A percentile compares a stretch with the other conserved stretches of the same genome.
phyloP scores from a whole-genome alignment of 2,888 invertebrate species.

The Helicoverpa assulta region DNA sequence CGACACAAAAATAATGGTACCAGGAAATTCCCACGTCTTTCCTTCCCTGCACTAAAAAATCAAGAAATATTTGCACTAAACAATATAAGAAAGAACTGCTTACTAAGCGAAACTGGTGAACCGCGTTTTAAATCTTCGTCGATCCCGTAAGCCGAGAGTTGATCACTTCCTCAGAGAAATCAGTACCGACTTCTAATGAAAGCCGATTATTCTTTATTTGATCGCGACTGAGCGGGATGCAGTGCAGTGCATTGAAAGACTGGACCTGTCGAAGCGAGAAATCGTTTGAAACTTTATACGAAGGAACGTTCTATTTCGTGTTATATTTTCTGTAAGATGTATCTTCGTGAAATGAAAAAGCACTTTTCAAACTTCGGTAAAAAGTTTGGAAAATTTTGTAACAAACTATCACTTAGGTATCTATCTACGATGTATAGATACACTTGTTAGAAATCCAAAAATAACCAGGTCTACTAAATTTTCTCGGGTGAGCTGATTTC shows the following conservation, averaged over 20 bases:
- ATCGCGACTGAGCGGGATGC: constrained; percentile 57
- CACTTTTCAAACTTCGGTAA: too few species aligned
- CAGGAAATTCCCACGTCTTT: neutral
- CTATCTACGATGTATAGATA: too few species aligned
- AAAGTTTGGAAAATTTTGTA: too few species aligned
- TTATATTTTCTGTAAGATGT: constrained; percentile 22
- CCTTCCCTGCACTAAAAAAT: neutral
- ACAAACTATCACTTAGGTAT: too few species aligned
- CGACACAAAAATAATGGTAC: neutral
- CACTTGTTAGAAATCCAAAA: too few species aligned
- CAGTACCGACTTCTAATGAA: constrained; percentile 71
- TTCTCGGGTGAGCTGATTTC: too few species aligned
- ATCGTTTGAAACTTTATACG: constrained; percentile 52
- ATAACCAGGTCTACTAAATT: too few species aligned
- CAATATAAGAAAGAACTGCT: constrained; percentile 33
- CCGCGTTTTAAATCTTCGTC: constrained; percentile 67
- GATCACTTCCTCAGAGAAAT: constrained; percentile 72
- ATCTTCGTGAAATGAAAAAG: neutral
- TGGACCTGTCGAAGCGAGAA: constrained; percentile 54
- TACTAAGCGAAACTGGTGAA: constrained; percentile 56
- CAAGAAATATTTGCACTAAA: neutral
- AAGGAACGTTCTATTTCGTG: constrained; percentile 37
- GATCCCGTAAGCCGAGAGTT: constrained; percentile 65
- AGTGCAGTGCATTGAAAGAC: constrained; percentile 55
- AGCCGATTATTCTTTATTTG: constrained; percentile 74